Conservation (phyloP, 2,797 vertebrate genomes). For the Mormyrus hasselquistii region DNA sequence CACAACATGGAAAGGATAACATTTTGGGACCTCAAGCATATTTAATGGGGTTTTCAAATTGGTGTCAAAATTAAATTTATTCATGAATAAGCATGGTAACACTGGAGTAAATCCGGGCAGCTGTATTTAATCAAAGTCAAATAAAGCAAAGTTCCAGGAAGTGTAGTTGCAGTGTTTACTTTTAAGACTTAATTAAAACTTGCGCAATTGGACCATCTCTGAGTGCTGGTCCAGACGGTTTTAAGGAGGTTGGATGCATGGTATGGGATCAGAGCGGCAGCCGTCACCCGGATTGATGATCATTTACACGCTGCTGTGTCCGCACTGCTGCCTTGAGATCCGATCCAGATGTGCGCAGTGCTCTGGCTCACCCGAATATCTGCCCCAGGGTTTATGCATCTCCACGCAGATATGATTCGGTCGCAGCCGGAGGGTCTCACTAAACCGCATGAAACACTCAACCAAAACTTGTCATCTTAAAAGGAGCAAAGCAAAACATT, state of each 20-base stretch:
- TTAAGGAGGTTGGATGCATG: background rate
- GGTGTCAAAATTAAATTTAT: background rate
- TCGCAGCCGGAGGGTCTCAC: slow-evolving; percentile 56
- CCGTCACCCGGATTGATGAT: background rate
- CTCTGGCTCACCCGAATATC: background rate
- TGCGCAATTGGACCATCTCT: background rate
- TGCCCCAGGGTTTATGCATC: background rate
- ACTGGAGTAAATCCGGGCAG: background rate
- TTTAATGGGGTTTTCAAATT: background rate
- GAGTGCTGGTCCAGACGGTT: background rate
- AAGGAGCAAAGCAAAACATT: slow-evolving; percentile 42
- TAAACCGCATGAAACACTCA: slow-evolving; percentile 67
- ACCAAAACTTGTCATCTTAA: slow-evolving; percentile 73
- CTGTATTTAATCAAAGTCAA: slow-evolving; percentile 2
- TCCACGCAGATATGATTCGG: background rate
- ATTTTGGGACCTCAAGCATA: background rate
- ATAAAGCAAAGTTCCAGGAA: background rate
- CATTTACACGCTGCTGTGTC: background rate
- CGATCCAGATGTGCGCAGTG: background rate
- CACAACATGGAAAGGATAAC: background rate
- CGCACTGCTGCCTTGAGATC: background rate
- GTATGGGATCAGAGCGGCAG: background rate
- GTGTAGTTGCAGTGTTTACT: background rate
- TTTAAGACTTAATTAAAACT: background rate
- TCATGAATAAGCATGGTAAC: background rate